Conservation (phyloP, 2,888 invertebrate genomes). For the Deilephila elpenor region DNA sequence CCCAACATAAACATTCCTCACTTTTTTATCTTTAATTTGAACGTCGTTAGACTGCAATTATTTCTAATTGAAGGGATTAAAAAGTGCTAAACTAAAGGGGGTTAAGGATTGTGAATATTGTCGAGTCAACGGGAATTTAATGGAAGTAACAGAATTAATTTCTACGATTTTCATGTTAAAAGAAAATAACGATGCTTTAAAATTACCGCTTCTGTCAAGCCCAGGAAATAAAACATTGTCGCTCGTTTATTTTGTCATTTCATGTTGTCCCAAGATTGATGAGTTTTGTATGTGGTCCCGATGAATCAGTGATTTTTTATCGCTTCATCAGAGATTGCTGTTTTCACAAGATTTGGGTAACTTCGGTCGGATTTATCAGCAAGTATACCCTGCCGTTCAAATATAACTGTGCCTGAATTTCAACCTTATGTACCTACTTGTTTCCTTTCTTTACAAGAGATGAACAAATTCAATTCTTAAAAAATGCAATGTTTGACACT, state of each 20-base stretch:
- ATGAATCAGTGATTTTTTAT: conserved; percentile 7
- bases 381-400: background rate
- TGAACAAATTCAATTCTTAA: background rate
- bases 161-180: background rate
- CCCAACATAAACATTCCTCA: conserved; percentile 23
- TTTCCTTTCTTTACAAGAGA: background rate
- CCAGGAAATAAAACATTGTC: background rate
- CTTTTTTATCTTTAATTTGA: background rate
- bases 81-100: background rate
- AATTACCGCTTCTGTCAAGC: background rate
- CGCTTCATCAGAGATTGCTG: conserved; percentile 1
- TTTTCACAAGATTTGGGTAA: conserved; percentile 1
- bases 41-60: background rate
- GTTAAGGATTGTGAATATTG: background rate
- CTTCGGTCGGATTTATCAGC: background rate
- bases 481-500: background rate
- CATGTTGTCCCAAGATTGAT: background rate
- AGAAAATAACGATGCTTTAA: background rate
- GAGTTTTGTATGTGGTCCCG: conserved; percentile 3
- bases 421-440: background rate
- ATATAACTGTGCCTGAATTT: background rate
- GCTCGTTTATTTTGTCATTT: background rate
- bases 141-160: background rate
- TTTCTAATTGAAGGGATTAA: background rate
- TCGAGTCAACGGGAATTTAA: background rate